Conservation (phyloP, 1,140 invertebrate genomes). For the Drosophila pseudoobscura region DNA sequence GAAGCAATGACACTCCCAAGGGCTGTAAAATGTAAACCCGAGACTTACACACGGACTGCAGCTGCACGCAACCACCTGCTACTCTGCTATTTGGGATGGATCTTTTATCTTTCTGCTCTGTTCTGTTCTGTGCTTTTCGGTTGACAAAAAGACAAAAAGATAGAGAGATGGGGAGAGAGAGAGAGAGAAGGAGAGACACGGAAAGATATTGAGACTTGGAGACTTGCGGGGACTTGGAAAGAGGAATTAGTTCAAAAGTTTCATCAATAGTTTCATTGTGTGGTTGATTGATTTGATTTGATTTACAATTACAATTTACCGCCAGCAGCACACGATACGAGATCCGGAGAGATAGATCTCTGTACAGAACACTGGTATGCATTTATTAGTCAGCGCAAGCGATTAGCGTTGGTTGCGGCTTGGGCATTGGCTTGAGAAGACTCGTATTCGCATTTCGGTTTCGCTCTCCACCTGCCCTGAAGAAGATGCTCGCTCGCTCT, state of each 20-base stretch:
- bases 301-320: conserved; percentile 48
- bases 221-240: conserved; percentile 39
- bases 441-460: background rate
- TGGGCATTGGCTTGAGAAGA: conserved; percentile 9
- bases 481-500: conserved; percentile 34
- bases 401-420: conserved; percentile 2
- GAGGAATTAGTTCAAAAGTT: conserved; percentile 49
- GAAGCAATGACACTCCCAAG: conserved; percentile 38
- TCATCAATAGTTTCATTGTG: conserved; percentile 32
- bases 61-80: conserved; percentile 23
- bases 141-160: conserved; percentile 1
- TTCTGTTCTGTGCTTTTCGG: conserved; percentile 11
- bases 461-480: background rate
- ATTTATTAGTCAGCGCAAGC: conserved; percentile 14
- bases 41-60: conserved; percentile 54
- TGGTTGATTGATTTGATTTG: conserved; percentile 39
- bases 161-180: conserved; percentile 6
- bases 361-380: conserved; percentile 6
- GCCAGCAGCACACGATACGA: conserved; percentile 44
- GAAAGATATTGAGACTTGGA: conserved; percentile 44
- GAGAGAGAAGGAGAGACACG: conserved; percentile 46
- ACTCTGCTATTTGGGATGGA: conserved; percentile 26
- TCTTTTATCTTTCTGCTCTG: conserved; percentile 28
- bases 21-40: conserved; percentile 54
- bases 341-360: conserved; percentile 19